Evolutionary conservation across 1,140 invertebrate genomes (phyloP).

Genomic region (Andricus grossulariae): DNA sequence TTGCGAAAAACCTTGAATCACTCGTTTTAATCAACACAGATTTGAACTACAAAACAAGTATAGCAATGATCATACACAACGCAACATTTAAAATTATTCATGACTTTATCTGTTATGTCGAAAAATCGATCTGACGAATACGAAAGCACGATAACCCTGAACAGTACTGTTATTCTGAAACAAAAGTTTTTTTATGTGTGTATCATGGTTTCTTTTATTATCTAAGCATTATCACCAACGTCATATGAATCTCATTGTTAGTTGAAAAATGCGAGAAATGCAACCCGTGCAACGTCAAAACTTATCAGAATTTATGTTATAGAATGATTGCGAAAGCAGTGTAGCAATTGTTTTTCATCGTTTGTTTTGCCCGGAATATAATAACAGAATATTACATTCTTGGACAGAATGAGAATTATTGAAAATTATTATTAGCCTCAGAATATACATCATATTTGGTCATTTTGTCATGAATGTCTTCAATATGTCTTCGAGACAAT

Average conservation of each 20-base stretch:
- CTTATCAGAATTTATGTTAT: not conserved
- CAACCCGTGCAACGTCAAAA: not conserved
- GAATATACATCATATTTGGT: too few relatives aligned
- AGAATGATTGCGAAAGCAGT: not conserved
- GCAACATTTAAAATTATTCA: not conserved
- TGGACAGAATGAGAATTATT: too few relatives aligned
- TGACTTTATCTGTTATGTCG: not conserved
- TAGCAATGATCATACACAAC: not conserved
- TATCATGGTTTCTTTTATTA: not conserved
- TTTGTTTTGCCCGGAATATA: not conserved
- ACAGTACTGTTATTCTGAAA: constrained; percentile 15
- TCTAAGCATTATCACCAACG: constrained; percentile 3
- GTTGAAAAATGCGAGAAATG: not conserved
- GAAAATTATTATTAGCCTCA: too few relatives aligned
- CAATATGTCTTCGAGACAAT: too few relatives aligned
- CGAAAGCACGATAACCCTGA: constrained; percentile 11
- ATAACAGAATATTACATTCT: not conserved
- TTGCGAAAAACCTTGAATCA: not conserved
- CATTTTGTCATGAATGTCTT: too few relatives aligned
- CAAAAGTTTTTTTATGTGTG: not conserved
- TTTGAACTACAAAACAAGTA: not conserved
- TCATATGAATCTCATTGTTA: constrained; percentile 16
- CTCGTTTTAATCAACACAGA: not conserved
- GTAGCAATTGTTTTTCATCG: not conserved
- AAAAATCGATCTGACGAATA: constrained; percentile 24